phyloP scores from a whole-genome alignment of 2,888 invertebrate species.

The Tenodera sinensis region DNA sequence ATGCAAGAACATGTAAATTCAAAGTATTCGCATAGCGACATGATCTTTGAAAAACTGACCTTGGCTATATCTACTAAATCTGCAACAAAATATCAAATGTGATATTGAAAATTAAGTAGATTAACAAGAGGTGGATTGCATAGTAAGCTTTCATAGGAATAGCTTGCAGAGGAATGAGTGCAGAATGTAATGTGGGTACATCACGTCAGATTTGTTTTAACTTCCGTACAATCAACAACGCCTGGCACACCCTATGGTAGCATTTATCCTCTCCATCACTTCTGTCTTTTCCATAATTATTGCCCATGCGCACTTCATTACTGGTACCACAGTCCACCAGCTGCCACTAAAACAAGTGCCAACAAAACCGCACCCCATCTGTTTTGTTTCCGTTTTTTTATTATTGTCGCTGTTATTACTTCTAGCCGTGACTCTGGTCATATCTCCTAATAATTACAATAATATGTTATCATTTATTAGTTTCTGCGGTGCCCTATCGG shows the following conservation, averaged over 20 bases:
- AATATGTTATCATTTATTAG: neutral
- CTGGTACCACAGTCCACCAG: neutral
- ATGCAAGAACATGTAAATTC: too few relatives aligned
- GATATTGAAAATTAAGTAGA: too few relatives aligned
- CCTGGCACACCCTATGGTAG: neutral
- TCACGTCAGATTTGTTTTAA: too few relatives aligned
- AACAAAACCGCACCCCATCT: neutral
- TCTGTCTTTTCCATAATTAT: neutral
- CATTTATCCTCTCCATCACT: neutral
- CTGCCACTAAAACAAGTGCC: neutral
- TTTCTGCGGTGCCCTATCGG: neutral
- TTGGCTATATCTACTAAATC: too few relatives aligned
- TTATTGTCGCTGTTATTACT: neutral
- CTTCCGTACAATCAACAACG: too few relatives aligned
- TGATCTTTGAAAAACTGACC: too few relatives aligned
- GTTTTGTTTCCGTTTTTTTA: neutral
- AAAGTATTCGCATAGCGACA: too few relatives aligned
- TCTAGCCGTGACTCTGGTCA: neutral
- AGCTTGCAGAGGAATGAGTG: too few relatives aligned
- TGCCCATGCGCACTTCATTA: neutral
- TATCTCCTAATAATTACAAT: neutral
- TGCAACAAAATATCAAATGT: too few relatives aligned
- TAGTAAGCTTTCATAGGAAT: too few relatives aligned
- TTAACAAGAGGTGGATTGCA: too few relatives aligned
- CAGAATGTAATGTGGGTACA: too few relatives aligned